These are phyloP conservation scores for Cynocephalus volans DNA, from an alignment of 2,113 vertebrate genomes.

Conservation along the genomic window DNA sequence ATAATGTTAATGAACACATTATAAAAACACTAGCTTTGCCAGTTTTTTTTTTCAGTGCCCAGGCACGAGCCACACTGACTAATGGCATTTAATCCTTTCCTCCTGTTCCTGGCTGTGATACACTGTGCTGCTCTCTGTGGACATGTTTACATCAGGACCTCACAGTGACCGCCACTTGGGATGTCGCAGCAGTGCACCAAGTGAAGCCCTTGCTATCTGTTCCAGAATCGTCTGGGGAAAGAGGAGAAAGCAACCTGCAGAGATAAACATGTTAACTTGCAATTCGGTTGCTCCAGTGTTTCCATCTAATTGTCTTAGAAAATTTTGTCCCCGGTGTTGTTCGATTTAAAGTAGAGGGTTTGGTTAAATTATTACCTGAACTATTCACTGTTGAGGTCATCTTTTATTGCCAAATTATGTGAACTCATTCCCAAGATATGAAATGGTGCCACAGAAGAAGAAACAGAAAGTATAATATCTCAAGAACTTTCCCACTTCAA, in stretches of 20 bases:
- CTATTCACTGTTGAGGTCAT: background rate
- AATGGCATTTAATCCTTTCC: background rate
- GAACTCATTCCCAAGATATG: background rate
- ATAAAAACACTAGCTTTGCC: background rate
- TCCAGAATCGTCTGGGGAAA: background rate
- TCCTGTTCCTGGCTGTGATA: background rate
- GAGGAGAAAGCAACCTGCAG: background rate
- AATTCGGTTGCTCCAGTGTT: background rate
- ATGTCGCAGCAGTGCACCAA: background rate
- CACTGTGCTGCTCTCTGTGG: background rate
- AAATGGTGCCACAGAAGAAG: conserved; percentile 54
- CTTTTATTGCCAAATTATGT: conserved; percentile 10
- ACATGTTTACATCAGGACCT: background rate
- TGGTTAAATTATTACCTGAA: conserved; percentile 52
- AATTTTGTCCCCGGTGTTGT: background rate
- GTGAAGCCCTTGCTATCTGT: background rate
- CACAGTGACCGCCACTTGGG: background rate
- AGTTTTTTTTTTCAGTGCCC: background rate
- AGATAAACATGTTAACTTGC: conserved; percentile 2
- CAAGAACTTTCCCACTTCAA: conserved; percentile 5
- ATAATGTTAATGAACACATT: background rate
- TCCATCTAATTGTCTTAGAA: conserved; percentile 22
- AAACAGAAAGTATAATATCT: conserved; percentile 58
- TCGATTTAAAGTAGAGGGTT: conserved; percentile 37
- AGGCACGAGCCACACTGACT: background rate